Conservation (phyloP, 2,113 vertebrate species). For the Aegithalos caudatus region DNA sequence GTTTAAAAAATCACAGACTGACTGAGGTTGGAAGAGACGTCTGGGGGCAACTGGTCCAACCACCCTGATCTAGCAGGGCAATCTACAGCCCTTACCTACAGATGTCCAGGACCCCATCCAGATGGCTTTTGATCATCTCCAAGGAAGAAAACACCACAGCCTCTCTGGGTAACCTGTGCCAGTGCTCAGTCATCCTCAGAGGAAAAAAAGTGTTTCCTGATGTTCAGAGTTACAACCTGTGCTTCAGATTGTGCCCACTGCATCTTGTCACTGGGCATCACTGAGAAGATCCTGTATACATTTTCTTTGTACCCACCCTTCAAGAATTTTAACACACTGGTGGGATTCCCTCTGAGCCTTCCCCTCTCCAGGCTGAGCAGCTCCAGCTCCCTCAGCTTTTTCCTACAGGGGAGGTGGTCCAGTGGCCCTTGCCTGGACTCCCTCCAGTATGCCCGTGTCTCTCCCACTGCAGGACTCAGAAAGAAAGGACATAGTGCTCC, state of each 20-base stretch:
- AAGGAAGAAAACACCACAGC: neutral
- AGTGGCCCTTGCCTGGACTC: neutral
- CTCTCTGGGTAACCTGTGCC: neutral
- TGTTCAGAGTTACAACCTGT: neutral
- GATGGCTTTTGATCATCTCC: neutral
- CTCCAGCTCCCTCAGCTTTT: neutral
- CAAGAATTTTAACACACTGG: neutral
- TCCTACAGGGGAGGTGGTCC: neutral
- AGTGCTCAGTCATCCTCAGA: neutral
- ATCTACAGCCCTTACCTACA: neutral
- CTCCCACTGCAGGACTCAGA: neutral
- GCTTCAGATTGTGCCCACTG: neutral
- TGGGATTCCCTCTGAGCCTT: neutral
- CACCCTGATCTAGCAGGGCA: neutral
- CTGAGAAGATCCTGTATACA: neutral
- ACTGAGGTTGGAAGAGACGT: fast-evolving
- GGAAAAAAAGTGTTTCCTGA: neutral
- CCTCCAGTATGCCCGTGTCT: neutral
- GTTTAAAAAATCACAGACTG: neutral
- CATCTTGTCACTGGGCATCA: neutral
- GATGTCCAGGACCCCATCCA: neutral
- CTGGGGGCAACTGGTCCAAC: neutral
- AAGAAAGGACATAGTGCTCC: neutral
- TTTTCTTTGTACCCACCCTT: neutral
- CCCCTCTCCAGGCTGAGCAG: neutral